A percentile compares a stretch with the other conserved stretches of the same genome.
Conservation (phyloP, 1,140 invertebrate species). For the Trinorchestia longiramus region DNA sequence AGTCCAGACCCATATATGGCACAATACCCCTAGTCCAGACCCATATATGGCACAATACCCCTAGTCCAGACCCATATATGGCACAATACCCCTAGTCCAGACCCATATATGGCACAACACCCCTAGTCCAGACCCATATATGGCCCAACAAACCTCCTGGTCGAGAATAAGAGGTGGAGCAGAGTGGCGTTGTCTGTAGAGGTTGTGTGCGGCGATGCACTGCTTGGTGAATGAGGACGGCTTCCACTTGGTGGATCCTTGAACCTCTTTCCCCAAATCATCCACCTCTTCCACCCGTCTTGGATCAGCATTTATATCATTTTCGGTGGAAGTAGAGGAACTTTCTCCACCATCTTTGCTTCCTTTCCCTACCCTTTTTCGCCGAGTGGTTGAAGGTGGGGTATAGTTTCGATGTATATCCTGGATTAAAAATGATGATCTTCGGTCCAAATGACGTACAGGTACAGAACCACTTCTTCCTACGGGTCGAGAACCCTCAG, state of each 20-base stretch:
- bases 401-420: too few relatives aligned
- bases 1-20: too few relatives aligned
- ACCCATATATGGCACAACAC: too few relatives aligned
- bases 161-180: conserved; percentile 16
- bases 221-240: conserved; percentile 20
- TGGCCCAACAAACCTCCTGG: neutral
- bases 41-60: neutral
- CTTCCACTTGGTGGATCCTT: neutral
- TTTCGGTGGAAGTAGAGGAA: neutral
- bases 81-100: neutral
- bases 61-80: neutral
- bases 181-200: conserved; percentile 42
- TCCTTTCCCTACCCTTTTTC: neutral
- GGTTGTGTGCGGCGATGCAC: conserved; percentile 41
- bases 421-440: too few relatives aligned
- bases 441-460: too few relatives aligned
- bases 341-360: neutral
- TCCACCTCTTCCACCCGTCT: neutral
- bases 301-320: neutral
- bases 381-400: too few relatives aligned
- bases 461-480: too few relatives aligned
- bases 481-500: too few relatives aligned
- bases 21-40: too few relatives aligned
- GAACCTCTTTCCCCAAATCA: neutral
- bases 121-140: too few relatives aligned